These are phyloP conservation scores for Ceyx margarethae DNA, from an alignment of 2,113 vertebrate species.

Conservation along the genomic window DNA sequence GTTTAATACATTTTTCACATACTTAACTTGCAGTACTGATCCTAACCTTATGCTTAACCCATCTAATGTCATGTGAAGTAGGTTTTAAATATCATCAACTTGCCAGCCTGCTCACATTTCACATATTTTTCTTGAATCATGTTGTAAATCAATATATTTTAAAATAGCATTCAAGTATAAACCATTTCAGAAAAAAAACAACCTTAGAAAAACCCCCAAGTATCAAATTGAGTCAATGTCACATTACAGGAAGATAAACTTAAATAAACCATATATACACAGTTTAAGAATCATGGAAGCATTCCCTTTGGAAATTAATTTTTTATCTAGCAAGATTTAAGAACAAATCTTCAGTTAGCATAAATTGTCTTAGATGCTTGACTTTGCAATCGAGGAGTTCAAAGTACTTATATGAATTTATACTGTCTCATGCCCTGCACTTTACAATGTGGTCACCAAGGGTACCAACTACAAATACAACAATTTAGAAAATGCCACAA, in stretches of 20 bases:
- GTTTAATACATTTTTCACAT: background rate
- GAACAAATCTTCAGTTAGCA: background rate
- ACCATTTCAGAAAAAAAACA: background rate
- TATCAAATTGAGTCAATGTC: background rate
- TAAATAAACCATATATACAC: background rate
- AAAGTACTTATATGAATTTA: background rate
- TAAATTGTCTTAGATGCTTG: background rate
- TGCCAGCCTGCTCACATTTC: background rate
- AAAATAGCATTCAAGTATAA: background rate
- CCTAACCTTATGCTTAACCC: background rate
- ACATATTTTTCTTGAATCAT: background rate
- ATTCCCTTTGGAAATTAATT: too few species aligned
- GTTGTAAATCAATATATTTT: background rate
- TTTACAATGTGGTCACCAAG: background rate
- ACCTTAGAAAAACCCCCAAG: background rate
- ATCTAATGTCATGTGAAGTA: background rate
- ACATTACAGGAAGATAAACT: background rate
- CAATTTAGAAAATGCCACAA: background rate
- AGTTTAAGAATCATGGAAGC: background rate
- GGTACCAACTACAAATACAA: background rate
- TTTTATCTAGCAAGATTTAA: background rate
- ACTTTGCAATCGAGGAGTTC: background rate
- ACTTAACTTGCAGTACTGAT: background rate
- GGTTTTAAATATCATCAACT: background rate
- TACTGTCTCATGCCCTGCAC: background rate